These are phyloP conservation scores for Sericinus montela DNA, from an alignment of 2,888 invertebrate genomes.

Conservation along the genomic window DNA sequence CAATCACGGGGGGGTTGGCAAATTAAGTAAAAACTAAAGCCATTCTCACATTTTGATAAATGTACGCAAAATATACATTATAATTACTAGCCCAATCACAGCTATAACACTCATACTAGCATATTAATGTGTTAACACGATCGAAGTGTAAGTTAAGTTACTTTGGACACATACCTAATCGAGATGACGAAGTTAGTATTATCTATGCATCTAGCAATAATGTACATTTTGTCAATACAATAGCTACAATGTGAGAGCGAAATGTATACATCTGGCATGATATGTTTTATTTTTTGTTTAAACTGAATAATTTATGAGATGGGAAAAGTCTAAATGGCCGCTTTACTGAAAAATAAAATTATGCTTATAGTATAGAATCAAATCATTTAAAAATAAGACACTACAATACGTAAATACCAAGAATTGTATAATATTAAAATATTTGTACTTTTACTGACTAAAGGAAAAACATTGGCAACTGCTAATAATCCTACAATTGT, in stretches of 20 bases:
- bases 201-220: constrained; percentile 6
- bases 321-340: constrained; percentile 68
- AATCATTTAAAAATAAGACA: constrained; percentile 74
- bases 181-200: neutral
- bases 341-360: constrained; percentile 64
- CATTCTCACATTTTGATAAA: constrained; percentile 32
- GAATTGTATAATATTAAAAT: constrained; percentile 83
- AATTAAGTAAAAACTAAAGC: constrained; percentile 23
- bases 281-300: constrained; percentile 74
- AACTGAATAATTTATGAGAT: constrained; percentile 72
- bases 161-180: neutral
- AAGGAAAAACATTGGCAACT: constrained; percentile 82
- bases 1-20: constrained; percentile 46
- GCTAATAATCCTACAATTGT: constrained; percentile 78
- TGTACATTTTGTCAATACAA: constrained; percentile 16
- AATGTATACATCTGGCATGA: constrained; percentile 63
- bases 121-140: neutral
- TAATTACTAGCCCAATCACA: constrained; percentile 17
- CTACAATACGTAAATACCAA: constrained; percentile 80
- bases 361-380: constrained; percentile 77
- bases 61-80: constrained; percentile 25
- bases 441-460: constrained; percentile 92
- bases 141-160: neutral
- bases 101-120: neutral
- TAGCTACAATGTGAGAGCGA: constrained; percentile 34